Base-by-base conservation (phyloP, 2,797 vertebrate species). In the Xyrichtys novacula region DNA sequence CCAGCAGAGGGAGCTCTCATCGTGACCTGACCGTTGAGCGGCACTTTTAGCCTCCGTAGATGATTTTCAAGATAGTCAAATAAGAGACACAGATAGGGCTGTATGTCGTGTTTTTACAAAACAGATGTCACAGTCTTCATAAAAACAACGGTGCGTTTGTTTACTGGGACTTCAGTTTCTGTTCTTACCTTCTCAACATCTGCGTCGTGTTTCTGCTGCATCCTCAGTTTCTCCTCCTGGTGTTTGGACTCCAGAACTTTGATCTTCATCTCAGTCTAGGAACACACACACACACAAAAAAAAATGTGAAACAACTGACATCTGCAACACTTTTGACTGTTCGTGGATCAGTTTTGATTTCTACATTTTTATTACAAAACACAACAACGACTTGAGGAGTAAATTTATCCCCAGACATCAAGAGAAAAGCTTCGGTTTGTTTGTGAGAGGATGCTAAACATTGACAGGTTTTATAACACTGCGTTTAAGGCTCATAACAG, bases 191-290 rank as follows among this genome's bases (percentile, higher is more conserved):
- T 98, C 81, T 99, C 95, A 66, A 99, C 93, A 79, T 97, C 96
- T 47, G 84, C 76, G 68, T 98, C 97, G 0, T 98, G 97, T 72
- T 94, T 96, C 92, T 98, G 96, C 70, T 99, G 97, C 71, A 97
- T 83, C 76, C 91, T 96, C 76, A 99, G 93, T 49, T 94, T 97
- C 80, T 98, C 97, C 88, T 99, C 98, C 65, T 98, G 96, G 89
- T 96, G 95, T 83, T 93, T 95, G 54, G 95, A 95, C 93, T 98
- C 96, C 79, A 94, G 85, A 48, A 96, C 89, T 91, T 96, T 98
- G 81, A 94, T 89, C 92, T 93, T 96, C 91, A 96, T 89, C 58
- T 96, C 95, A 58, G 92, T 78, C 96, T 98, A 90, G 57, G 91
- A 71, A 83, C 29, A 23, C 14, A 44, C 14, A 14, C 10, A 81